Evolutionary conservation across 2,797 vertebrate species (phyloP).

Genomic region (Oceanodroma leucorhoa): DNA sequence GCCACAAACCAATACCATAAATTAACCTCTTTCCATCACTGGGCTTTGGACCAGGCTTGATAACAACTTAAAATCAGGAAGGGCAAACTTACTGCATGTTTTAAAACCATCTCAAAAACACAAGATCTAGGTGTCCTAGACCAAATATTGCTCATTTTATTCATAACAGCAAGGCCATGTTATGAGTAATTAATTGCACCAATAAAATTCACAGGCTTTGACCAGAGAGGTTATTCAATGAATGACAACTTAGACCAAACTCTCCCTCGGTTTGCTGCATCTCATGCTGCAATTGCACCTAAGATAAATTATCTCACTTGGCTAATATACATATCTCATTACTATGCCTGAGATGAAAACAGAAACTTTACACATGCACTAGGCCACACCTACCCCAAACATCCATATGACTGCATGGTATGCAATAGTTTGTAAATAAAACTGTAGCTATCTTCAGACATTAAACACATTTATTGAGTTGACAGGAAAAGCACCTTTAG

Average conservation of each 20-base stretch:
- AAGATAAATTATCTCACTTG: background rate
- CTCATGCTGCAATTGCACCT: background rate
- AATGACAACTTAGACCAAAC: background rate
- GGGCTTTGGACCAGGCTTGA: background rate
- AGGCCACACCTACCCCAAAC: background rate
- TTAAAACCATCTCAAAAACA: background rate
- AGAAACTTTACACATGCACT: background rate
- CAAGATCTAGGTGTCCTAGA: background rate
- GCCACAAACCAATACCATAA: background rate
- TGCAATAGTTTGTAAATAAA: background rate
- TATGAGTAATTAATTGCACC: background rate
- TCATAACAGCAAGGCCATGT: background rate
- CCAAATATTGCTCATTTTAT: background rate
- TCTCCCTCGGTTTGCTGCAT: background rate
- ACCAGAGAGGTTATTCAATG: background rate
- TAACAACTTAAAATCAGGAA: background rate
- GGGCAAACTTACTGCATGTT: background rate
- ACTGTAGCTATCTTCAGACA: background rate
- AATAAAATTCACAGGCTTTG: background rate
- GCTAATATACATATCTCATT: background rate
- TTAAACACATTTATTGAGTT: accelerated
- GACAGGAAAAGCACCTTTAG: background rate
- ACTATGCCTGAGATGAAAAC: background rate
- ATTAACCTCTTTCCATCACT: background rate
- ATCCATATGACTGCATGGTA: background rate